Evolutionary conservation across 2,888 invertebrate species (phyloP), one percentile per base, ranked within the genome.

Genomic region (Monopis laevigella): DNA sequence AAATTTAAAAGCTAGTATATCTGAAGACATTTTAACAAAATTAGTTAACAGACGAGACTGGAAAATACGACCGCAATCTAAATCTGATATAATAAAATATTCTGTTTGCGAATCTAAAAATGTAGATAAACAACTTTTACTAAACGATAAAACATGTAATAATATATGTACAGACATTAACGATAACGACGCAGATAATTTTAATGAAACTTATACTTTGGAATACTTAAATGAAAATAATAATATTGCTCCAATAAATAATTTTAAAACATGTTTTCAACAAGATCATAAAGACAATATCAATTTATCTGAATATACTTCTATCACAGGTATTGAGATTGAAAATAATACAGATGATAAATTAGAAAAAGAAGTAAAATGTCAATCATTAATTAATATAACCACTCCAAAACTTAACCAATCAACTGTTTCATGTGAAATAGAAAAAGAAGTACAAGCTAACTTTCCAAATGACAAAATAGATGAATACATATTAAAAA

Each of bases 1-100:
- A n/a, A n/a, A n/a, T n/a, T n/a, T n/a, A n/a, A n/a, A n/a, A n/a
- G n/a, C n/a, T n/a, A 63, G 68, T 41, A 58, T 74, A 56, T 75
- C 78, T 0, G 78, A 80, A 43, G 78, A 78, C 48, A 74, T 78
- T 11, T 44, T 80, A 27, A 61, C 70, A 0, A 80, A 78, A 57
- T 78, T 73, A 44, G 29, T 78, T 3, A 73, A 62, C 2, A 58
- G 77, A 45, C 52, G 78, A 8, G 64, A 69, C 39, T 78, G 78
- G 78, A 28, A 11, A 40, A 39, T 17, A 10, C n/a, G 3, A 4
- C 5, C n/a, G 4, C 26, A 39, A 27, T n/a, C 29, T 7, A 29
- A 29, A 29, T 21, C 36, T 21, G 10, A 24, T 10, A 7, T 24
- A n/a, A n/a, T n/a, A n/a, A n/a, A n/a, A n/a, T n/a, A n/a, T n/a